Evolutionary conservation across 2,113 vertebrate species (phyloP), one percentile per base, ranked within the genome.

Genomic region (Vanacampus margaritifer): DNA sequence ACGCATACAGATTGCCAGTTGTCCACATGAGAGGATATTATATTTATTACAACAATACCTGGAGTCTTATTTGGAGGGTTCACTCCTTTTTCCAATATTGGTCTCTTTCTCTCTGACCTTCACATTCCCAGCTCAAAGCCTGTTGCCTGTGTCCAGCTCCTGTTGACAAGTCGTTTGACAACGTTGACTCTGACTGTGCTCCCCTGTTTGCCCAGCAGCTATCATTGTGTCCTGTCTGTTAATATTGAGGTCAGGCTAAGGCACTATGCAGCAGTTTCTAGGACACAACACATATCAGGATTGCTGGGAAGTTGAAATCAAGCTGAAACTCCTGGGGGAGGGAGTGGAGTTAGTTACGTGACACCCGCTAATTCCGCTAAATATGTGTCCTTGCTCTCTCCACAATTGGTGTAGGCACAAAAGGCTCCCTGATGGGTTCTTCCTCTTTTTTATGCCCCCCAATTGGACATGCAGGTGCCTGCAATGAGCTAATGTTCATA

Each of bases 241-340:
- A 89, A 84, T 89, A 82, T 92, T 79, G 78, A 86, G 85, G 79
- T 85, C 82, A 73, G 80, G 75, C 72, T 75, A 73, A 82, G 81
- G 82, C 69, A 85, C 75, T 81, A 50, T 56, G 72, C 76, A 70
- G 84, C 68, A 74, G 51, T 86, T 88, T 86, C 74, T 86, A 83
- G 84, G 82, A 37, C 86, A 81, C 69, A 57, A 64, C 80, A 84
- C 82, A 62, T 75, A 86, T 81, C 76, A 82, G 72, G 75, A 84
- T 74, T 71, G 76, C 35, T 2, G 67, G n/a, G 10, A 74, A 59
- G 79, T 75, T 80, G 57, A 87, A 84, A 86, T 84, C 79, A 81
- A 68, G 76, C 85, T 85, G 84, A 86, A 68, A 84, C 75, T 73
- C 80, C 74, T 77, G 69, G 72, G 82, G 70, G 67, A 73, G 23